These are phyloP conservation scores for Charadrius vociferus DNA, from an alignment of 2,113 vertebrate species.

Conservation along the genomic window DNA sequence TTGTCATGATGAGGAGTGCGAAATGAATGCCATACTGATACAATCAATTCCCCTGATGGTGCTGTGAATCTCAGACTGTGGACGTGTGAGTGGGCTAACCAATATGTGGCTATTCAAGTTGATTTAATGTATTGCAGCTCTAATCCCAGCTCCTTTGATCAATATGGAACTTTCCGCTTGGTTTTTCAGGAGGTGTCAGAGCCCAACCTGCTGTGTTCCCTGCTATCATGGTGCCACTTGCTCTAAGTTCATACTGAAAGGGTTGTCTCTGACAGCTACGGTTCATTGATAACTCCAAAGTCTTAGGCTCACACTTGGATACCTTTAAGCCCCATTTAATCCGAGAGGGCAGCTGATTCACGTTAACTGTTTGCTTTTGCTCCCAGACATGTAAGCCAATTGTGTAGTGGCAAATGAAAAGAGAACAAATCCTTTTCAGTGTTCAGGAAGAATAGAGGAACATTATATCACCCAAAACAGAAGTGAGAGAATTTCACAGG, in stretches of 20 bases:
- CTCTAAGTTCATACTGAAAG: not conserved
- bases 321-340: not conserved
- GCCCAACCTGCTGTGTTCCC: not conserved
- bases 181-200: not conserved
- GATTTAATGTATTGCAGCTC: not conserved
- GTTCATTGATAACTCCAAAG: not conserved
- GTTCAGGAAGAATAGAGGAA: not conserved
- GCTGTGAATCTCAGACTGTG: not conserved
- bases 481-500: not conserved
- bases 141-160: not conserved
- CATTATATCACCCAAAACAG: not conserved
- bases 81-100: not conserved
- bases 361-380: not conserved
- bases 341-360: not conserved
- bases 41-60: accelerated
- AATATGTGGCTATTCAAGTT: not conserved
- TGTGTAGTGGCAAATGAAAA: not conserved
- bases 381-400: not conserved
- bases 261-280: not conserved
- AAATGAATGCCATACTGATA: not conserved
- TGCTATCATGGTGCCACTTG: not conserved
- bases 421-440: not conserved
- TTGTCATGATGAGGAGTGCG: accelerated
- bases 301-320: not conserved
- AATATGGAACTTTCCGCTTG: not conserved